phyloP scores from a whole-genome alignment of 1,140 invertebrate genomes.

The Eriosoma lanigerum region DNA sequence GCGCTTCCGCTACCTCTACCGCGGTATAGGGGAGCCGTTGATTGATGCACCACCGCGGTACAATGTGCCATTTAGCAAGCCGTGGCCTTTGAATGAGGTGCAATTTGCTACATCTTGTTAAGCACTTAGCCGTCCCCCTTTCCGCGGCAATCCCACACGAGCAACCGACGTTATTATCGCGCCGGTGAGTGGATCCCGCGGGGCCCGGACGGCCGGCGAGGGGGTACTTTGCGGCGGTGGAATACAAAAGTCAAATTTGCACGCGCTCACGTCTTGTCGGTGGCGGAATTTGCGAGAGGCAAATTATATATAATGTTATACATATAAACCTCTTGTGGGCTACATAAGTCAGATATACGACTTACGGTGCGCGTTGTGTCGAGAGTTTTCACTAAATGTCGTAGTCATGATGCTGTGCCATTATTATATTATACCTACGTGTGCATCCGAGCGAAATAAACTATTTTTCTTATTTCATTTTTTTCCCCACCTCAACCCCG shows the following conservation, averaged over 20 bases:
- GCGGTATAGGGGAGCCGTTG: conserved; percentile 33
- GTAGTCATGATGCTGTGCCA: not conserved
- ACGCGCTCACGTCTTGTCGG: not conserved
- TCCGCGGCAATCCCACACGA: not conserved
- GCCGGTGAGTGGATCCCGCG: conserved; percentile 41
- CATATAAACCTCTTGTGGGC: conserved; percentile 29
- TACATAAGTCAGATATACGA: conserved; percentile 10
- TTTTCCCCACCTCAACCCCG: not conserved
- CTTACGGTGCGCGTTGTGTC: not conserved
- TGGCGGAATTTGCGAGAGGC: not conserved
- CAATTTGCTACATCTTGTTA: conserved; percentile 52
- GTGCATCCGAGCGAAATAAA: not conserved
- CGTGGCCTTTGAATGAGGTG: conserved; percentile 50
- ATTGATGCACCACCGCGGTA: conserved; percentile 43
- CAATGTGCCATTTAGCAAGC: conserved; percentile 50
- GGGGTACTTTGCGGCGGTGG: conserved; percentile 36
- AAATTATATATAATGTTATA: not conserved
- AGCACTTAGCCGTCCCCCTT: conserved; percentile 40
- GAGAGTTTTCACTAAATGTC: not conserved
- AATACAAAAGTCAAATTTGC: conserved; percentile 51
- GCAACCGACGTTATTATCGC: conserved; percentile 40
- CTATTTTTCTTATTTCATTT: conserved; percentile 13
- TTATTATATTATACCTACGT: not conserved
- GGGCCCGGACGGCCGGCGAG: not conserved
- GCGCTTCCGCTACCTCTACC: not conserved